Conservation (phyloP, 2,113 vertebrate species). For the Dipodomys merriami region DNA sequence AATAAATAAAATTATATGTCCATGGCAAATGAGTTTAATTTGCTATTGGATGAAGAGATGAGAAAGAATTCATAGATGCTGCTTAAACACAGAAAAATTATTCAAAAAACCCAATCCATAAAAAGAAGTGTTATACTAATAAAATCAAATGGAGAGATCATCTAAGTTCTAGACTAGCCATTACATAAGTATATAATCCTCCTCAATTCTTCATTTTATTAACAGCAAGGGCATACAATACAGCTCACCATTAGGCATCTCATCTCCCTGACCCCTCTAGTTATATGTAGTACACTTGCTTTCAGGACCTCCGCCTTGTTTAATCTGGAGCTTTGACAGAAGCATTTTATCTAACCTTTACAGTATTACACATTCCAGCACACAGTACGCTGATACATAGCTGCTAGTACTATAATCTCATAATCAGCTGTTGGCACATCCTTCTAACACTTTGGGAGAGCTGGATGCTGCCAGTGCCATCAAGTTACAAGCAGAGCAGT, state of each 20-base stretch:
- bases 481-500: background rate
- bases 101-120: background rate
- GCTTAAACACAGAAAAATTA: constrained; percentile 15
- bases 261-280: background rate
- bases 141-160: background rate
- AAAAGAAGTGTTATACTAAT: background rate
- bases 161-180: background rate
- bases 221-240: background rate
- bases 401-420: background rate
- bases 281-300: background rate
- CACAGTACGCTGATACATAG: background rate
- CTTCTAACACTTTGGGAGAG: background rate
- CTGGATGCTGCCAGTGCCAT: background rate
- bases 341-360: background rate
- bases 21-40: background rate
- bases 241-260: background rate
- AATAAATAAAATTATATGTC: background rate
- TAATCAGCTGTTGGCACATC: background rate
- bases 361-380: background rate
- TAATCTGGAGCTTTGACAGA: background rate
- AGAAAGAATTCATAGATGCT: constrained; percentile 26
- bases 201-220: constrained; percentile 10
- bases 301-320: background rate
- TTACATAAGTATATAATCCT: background rate
- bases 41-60: background rate